phyloP scores from a whole-genome alignment of 92 coral and sea anemone genomes.

The Anthopleura xanthogrammica region DNA sequence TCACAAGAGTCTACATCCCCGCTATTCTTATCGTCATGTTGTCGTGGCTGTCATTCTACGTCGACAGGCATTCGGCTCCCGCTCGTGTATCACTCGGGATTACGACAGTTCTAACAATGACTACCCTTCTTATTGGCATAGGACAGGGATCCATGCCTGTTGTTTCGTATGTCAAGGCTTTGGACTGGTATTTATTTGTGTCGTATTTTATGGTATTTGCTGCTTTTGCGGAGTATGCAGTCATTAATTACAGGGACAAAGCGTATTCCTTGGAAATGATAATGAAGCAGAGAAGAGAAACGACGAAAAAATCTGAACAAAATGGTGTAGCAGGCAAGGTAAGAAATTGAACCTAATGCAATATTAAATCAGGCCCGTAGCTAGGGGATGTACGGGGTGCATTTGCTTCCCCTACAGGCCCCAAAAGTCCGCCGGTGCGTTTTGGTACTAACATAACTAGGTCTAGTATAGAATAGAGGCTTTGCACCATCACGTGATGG shows the following conservation, averaged over 20 bases:
- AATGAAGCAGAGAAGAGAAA: neutral
- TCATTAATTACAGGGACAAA: conserved; percentile 53
- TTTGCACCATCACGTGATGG: too few species aligned
- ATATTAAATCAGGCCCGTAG: too few species aligned
- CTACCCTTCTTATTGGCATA: conserved; percentile 80
- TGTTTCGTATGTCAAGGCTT: conserved; percentile 84
- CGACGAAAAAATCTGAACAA: neutral
- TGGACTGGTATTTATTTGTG: conserved; percentile 85
- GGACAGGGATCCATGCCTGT: conserved; percentile 84
- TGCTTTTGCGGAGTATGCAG: conserved; percentile 79
- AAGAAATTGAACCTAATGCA: neutral
- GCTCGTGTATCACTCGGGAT: conserved; percentile 95
- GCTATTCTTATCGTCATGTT: conserved; percentile 73
- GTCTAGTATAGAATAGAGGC: too few species aligned
- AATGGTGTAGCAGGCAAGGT: conserved; percentile 15
- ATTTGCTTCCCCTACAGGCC: too few species aligned
- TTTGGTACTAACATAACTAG: too few species aligned
- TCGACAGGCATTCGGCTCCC: conserved; percentile 88
- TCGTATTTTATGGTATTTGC: conserved; percentile 84
- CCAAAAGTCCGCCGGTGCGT: too few species aligned
- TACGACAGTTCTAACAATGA: conserved; percentile 92
- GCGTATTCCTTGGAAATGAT: conserved; percentile 10
- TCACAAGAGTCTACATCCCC: conserved; percentile 82
- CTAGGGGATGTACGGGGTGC: too few species aligned
- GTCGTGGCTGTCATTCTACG: conserved; percentile 88